Evolutionary conservation across 2,888 invertebrate genomes (phyloP), one percentile per base, ranked within the genome.

Genomic region (Sipunculus nudus): DNA sequence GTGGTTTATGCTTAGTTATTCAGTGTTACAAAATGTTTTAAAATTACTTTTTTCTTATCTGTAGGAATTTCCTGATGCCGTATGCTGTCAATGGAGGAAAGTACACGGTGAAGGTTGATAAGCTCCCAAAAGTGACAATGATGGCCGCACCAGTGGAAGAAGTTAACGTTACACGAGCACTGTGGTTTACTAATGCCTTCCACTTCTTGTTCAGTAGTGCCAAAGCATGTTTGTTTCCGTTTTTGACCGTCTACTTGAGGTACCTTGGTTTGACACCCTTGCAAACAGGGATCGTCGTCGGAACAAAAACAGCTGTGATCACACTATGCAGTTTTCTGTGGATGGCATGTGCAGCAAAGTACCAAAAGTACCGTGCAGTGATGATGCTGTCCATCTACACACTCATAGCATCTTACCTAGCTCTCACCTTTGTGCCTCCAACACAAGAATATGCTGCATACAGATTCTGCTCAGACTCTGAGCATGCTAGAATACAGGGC

Each of bases 211-310:
- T 76, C 45, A 67, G 76, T 43, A 77, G 75, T 6, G 74, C 74
- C 40, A 78, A 78, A 62, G 74, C 77, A 28, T 76, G 76, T 40
- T 64, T 80, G 5, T 59, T 79, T 23, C 80, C 80, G 43, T 80
- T 79, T 53, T 67, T 80, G 39, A 74, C 80, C 10, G 61, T 80
- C 25, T 79, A 76, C 63, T 68, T 78, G 45, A 72, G 78, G 43
- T 60, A 73, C 4, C 63, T 79, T 8, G 79, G 79, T 39, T 65
- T 80, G 28, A 68, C 72, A 31, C 78, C 80, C 5, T 70, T 72
- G 23, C 74, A 79, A 58, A 74, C 74, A 5, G 79, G 80, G 10
- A 53, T 75, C 16, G 65, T 78, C 19, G 75, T 79, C 41, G 76
- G 76, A 28, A 68, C 66, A 5, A 77, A 78, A 55, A 77, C 78